Evolutionary conservation across 1,140 invertebrate species (phyloP).

Genomic region (Trichomalopsis sarcophagae): DNA sequence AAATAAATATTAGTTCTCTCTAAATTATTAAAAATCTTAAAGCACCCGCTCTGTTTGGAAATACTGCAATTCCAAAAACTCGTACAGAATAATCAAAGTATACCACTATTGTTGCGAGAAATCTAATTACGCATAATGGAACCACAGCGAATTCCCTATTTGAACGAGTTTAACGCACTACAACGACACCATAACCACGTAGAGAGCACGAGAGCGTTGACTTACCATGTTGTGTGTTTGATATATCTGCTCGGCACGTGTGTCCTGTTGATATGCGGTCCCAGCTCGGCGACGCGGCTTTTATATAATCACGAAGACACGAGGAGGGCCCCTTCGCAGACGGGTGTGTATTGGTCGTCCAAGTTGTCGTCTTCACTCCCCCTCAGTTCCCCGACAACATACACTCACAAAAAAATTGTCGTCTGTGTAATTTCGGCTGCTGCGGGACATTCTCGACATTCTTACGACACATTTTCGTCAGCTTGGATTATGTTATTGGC

Average conservation of each 20-base stretch:
- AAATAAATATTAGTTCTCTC: too few species aligned
- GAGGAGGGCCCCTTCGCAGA: constrained; percentile 11
- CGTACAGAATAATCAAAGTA: too few species aligned
- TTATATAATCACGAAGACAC: constrained; percentile 49
- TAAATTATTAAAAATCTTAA: too few species aligned
- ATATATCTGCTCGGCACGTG: constrained; percentile 34
- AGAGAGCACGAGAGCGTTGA: constrained; percentile 35
- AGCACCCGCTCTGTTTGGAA: too few species aligned
- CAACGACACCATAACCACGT: neutral
- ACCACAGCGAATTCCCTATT: neutral
- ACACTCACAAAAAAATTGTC: neutral
- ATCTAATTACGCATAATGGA: neutral
- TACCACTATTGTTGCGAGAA: neutral
- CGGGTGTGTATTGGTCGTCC: neutral
- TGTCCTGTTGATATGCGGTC: constrained; percentile 43
- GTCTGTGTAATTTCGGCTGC: constrained; percentile 23
- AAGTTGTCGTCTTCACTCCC: constrained; percentile 12
- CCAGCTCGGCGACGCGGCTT: constrained; percentile 37
- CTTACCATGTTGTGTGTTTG: constrained; percentile 43
- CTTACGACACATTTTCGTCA: constrained; percentile 37
- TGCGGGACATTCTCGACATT: constrained; percentile 35
- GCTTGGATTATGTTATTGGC: neutral
- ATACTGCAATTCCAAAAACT: too few species aligned
- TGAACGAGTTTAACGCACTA: neutral
- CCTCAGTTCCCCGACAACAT: neutral